A percentile compares a stretch with the other conserved stretches of the same genome.
Evolutionary conservation across 2,113 vertebrate species (phyloP).

Genomic region (Stigmatopora nigra): DNA sequence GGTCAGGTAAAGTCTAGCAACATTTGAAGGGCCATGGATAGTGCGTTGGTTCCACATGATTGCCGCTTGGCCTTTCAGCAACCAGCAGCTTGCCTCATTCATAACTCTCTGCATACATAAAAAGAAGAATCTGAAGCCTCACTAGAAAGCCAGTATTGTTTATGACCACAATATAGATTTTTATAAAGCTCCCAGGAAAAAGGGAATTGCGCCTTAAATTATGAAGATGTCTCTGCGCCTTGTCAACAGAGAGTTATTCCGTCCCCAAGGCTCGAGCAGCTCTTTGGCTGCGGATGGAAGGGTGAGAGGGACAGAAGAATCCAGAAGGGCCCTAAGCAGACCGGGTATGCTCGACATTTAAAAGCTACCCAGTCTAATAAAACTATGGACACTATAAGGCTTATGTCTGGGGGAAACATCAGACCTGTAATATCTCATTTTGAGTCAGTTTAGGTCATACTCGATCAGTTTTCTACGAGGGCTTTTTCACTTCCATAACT

Average conservation of each 20-base stretch:
- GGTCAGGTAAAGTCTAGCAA: constrained; percentile 16
- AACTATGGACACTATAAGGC: constrained; percentile 51
- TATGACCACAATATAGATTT: constrained; percentile 72
- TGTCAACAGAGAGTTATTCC: constrained; percentile 58
- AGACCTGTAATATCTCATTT: not conserved
- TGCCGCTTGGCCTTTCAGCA: constrained; percentile 55
- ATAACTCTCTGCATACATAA: constrained; percentile 64
- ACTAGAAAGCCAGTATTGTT: constrained; percentile 57
- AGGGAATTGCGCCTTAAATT: constrained; percentile 71
- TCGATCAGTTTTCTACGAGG: not conserved
- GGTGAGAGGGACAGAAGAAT: constrained; percentile 27
- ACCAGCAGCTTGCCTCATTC: constrained; percentile 60
- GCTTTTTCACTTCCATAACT: too few relatives aligned
- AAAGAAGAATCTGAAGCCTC: constrained; percentile 35
- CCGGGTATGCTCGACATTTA: constrained; percentile 55
- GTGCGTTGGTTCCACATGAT: constrained; percentile 43
- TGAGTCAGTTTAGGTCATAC: not conserved
- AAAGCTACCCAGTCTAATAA: constrained; percentile 43
- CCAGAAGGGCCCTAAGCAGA: constrained; percentile 33
- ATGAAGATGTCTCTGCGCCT: constrained; percentile 60
- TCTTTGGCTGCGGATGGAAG: constrained; percentile 32
- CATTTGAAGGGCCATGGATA: constrained; percentile 32
- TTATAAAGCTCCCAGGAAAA: constrained; percentile 68
- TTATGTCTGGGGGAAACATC: constrained; percentile 19
- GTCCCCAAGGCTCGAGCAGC: constrained; percentile 34